Percentiles rank a stretch among this genome's conserved stretches.
These are phyloP conservation scores for Cephus cinctus DNA, from an alignment of 1,140 invertebrate genomes.

Conservation along the genomic window DNA sequence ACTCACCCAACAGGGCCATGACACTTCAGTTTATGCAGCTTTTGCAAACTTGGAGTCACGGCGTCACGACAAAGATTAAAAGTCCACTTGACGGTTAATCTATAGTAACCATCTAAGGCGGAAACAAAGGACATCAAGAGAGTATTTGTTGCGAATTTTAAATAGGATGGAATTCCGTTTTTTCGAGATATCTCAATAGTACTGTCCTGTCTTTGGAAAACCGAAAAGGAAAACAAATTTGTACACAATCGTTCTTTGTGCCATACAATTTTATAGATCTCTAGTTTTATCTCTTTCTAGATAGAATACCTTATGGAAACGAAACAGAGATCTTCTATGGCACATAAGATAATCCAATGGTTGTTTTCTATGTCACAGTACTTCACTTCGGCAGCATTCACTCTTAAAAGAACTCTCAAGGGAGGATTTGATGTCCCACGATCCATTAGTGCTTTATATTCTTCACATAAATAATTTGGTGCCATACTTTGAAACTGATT, in stretches of 20 bases:
- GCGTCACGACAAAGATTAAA: constrained; percentile 84
- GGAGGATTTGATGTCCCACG: constrained; percentile 47
- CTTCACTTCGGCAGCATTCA: constrained; percentile 65
- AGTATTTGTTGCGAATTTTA: constrained; percentile 64
- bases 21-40: constrained; percentile 73
- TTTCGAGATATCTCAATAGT: constrained; percentile 76
- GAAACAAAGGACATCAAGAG: constrained; percentile 79
- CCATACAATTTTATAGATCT: no score
- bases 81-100: constrained; percentile 84
- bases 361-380: constrained; percentile 63
- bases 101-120: constrained; percentile 83
- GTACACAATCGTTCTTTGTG: no score
- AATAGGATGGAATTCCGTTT: constrained; percentile 75
- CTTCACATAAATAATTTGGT: constrained; percentile 78
- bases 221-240: no score
- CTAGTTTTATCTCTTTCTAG: no score
- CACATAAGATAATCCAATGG: constrained; percentile 72
- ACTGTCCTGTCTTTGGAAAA: constrained; percentile 55
- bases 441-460: constrained; percentile 68
- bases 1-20: constrained; percentile 84
- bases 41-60: constrained; percentile 72
- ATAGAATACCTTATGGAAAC: constrained; percentile 67
- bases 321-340: constrained; percentile 80
- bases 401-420: constrained; percentile 54
- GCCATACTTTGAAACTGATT: constrained; percentile 74